Conservation (phyloP, 2,113 vertebrate genomes). For the Catharus fuscescens region DNA sequence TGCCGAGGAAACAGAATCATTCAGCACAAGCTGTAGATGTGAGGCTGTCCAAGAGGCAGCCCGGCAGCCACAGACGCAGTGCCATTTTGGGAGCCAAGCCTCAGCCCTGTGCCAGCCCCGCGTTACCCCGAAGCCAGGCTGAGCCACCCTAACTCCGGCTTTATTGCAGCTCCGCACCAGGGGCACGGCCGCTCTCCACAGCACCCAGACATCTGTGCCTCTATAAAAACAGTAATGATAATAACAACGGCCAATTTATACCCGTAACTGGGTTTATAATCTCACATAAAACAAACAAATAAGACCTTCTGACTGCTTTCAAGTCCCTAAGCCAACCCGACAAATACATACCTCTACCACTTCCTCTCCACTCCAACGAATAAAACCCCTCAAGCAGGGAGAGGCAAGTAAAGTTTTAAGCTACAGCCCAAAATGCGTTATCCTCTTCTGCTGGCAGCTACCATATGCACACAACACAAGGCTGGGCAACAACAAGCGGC, state of each 20-base stretch:
- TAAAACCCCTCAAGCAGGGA: background rate
- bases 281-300: background rate
- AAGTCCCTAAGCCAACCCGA: background rate
- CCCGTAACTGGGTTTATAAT: background rate
- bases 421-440: background rate
- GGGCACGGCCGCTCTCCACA: rapidly evolving
- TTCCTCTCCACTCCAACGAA: background rate
- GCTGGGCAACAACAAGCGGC: background rate
- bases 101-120: background rate
- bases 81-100: background rate
- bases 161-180: background rate
- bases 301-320: background rate
- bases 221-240: background rate
- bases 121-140: rapidly evolving
- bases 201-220: background rate
- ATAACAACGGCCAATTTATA: background rate
- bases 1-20: background rate
- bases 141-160: background rate
- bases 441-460: background rate
- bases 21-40: background rate
- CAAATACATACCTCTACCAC: background rate
- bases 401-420: background rate
- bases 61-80: rapidly evolving
- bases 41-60: background rate
- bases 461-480: background rate